Percentiles rank a stretch among this genome's conserved stretches.
Evolutionary conservation across 2,797 vertebrate species (phyloP).

Genomic region (Mastacembelus armatus): DNA sequence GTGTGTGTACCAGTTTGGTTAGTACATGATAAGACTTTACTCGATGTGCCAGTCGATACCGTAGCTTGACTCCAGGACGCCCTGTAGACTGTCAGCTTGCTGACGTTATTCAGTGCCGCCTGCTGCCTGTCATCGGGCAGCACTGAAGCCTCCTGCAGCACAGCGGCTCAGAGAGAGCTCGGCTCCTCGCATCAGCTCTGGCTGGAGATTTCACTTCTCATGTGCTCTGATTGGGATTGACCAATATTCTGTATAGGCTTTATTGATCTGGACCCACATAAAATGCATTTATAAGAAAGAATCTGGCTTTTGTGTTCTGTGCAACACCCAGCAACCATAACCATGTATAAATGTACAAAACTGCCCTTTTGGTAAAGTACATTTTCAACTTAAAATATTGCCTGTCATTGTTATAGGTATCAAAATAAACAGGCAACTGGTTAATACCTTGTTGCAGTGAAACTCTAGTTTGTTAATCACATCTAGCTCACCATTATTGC

Average conservation of each 20-base stretch:
- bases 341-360: no score
- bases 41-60: constrained; percentile 60
- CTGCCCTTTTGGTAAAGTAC: no score
- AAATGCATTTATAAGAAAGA: background rate
- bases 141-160: constrained; percentile 26
- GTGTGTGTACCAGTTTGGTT: constrained; percentile 29
- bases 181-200: constrained; percentile 19
- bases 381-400: no score
- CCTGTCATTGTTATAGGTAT: background rate
- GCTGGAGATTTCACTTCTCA: constrained; percentile 18
- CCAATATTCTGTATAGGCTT: no score
- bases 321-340: no score
- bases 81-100: constrained; percentile 66
- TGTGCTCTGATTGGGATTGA: no score
- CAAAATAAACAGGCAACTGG: background rate
- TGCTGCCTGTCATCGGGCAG: constrained; percentile 45
- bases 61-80: constrained; percentile 71
- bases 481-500: no score
- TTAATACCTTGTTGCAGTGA: background rate
- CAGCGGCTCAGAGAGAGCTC: constrained; percentile 22
- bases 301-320: background rate
- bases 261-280: background rate
- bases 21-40: constrained; percentile 37
- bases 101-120: constrained; percentile 60
- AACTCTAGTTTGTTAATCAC: no score